These are phyloP conservation scores for Dolichopus griseipennis DNA, from an alignment of 2,888 invertebrate species.

Conservation along the genomic window DNA sequence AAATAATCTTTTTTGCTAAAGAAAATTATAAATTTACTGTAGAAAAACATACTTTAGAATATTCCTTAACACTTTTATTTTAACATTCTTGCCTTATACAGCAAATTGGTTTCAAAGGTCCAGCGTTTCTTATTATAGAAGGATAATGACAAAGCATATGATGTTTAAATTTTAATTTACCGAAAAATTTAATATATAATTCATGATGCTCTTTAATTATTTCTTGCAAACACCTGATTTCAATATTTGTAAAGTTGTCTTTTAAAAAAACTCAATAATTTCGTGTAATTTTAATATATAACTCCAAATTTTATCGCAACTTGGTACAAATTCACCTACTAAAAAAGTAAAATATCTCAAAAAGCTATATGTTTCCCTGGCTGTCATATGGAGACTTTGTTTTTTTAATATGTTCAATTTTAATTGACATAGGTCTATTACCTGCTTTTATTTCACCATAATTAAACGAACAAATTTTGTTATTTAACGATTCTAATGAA, in stretches of 20 bases:
- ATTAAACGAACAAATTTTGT: constrained; percentile 1
- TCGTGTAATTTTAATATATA: not conserved
- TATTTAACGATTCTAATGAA: not conserved
- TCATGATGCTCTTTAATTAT: constrained; percentile 5
- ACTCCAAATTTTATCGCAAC: not conserved
- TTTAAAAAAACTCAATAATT: constrained; percentile 7
- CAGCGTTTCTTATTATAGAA: constrained; percentile 6
- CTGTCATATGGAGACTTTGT: not conserved
- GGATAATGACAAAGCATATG: constrained; percentile 11
- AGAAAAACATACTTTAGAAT: constrained; percentile 8
- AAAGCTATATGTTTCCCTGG: not conserved
- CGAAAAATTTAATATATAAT: constrained; percentile 7
- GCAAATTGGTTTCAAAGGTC: constrained; percentile 11
- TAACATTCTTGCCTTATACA: constrained; percentile 12
- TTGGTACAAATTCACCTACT: not conserved
- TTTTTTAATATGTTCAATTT: not conserved
- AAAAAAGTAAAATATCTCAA: constrained; percentile 4
- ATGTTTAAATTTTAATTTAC: constrained; percentile 3
- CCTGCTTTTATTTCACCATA: not conserved
- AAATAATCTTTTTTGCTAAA: constrained; percentile 2
- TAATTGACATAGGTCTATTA: not conserved
- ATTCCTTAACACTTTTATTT: constrained; percentile 12
- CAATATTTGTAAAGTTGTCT: constrained; percentile 7
- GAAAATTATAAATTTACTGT: constrained; percentile 12
- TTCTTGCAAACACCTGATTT: constrained; percentile 7